These are phyloP conservation scores for Serripes groenlandicus DNA, from an alignment of 2,888 invertebrate species.

Conservation along the genomic window DNA sequence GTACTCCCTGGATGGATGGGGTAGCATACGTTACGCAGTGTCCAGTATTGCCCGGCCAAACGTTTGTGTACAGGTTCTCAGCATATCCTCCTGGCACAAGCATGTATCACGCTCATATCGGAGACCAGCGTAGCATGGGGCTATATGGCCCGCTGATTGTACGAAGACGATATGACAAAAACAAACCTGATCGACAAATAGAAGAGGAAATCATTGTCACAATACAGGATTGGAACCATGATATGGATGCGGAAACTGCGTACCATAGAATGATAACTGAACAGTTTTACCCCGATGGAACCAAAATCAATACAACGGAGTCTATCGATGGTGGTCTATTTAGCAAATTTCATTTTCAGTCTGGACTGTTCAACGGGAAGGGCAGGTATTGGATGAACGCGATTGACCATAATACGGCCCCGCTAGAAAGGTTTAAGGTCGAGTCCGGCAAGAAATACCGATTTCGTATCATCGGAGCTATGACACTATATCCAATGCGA, in stretches of 20 bases:
- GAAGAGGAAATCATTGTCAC: conserved; percentile 62
- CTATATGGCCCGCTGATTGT: conserved; percentile 72
- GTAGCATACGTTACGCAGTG: conserved; percentile 76
- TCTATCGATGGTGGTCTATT: conserved; percentile 58
- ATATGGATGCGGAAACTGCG: conserved; percentile 66
- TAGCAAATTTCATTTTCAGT: conserved; percentile 58
- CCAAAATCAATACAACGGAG: conserved; percentile 27
- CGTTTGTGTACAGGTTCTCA: conserved; percentile 72
- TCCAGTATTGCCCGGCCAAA: conserved; percentile 72
- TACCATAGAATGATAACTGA: conserved; percentile 62
- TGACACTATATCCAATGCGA: conserved; percentile 48
- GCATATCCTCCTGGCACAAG: conserved; percentile 69
- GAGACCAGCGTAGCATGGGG: conserved; percentile 72
- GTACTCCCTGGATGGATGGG: conserved; percentile 76
- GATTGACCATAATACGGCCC: conserved; percentile 63
- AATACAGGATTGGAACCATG: conserved; percentile 75
- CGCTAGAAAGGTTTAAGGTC: conserved; percentile 64
- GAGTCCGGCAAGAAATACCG: conserved; percentile 22
- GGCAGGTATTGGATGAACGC: conserved; percentile 64
- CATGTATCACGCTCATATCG: conserved; percentile 76
- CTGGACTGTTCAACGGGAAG: conserved; percentile 75
- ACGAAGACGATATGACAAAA: neutral
- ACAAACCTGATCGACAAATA: too few relatives aligned
- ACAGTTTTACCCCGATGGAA: conserved; percentile 47
- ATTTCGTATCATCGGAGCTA: conserved; percentile 41